Conservation (phyloP, 2,888 invertebrate species). For the Drosophila multiciliata region DNA sequence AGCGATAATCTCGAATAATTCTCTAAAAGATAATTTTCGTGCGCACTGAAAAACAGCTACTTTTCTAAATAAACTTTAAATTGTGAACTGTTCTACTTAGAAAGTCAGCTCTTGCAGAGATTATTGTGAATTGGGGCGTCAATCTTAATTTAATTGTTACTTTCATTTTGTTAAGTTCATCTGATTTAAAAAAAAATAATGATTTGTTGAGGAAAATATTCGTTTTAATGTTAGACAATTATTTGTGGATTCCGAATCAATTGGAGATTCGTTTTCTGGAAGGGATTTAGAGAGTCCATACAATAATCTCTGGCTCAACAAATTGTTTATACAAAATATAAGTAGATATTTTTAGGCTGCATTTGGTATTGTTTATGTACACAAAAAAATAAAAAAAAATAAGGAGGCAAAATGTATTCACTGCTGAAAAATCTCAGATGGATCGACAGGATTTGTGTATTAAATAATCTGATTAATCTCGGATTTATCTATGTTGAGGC, state of each 20-base stretch:
- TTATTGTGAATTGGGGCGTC: not conserved
- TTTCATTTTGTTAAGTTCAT: not conserved
- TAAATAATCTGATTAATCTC: not conserved
- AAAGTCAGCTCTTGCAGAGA: not conserved
- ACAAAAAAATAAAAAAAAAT: not conserved
- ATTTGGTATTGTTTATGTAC: not conserved
- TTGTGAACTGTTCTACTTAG: slow-evolving; percentile 21
- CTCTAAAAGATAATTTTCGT: slow-evolving; percentile 33
- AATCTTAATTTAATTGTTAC: not conserved
- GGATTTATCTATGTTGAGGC: not conserved
- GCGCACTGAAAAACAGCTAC: slow-evolving; percentile 12
- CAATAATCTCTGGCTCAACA: not conserved
- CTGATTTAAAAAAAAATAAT: not conserved
- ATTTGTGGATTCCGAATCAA: not conserved
- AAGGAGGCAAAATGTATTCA: not conserved
- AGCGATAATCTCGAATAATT: slow-evolving; percentile 4
- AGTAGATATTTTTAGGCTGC: not conserved
- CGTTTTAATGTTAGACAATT: too few relatives aligned
- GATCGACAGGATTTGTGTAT: not conserved
- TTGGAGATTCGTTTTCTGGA: not conserved
- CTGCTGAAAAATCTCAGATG: not conserved
- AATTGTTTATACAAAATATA: not conserved
- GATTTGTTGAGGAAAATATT: too few relatives aligned
- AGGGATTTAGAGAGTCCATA: not conserved
- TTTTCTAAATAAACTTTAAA: not conserved